Evolutionary conservation across 2,797 vertebrate genomes (phyloP).

Genomic region (Falco rusticolus): DNA sequence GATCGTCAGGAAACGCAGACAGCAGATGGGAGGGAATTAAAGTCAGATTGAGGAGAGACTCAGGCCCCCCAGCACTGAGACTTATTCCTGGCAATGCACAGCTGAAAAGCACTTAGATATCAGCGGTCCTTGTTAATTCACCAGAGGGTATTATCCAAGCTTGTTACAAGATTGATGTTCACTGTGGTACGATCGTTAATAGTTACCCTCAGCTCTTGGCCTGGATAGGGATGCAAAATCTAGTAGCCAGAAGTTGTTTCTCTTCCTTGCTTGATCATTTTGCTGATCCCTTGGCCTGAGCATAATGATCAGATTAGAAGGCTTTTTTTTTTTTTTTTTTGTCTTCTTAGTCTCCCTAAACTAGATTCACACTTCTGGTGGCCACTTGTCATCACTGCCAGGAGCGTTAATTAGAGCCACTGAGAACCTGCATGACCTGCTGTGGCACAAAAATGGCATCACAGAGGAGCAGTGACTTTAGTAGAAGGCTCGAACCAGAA

Average conservation of each 20-base stretch:
- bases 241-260: slow-evolving; percentile 41
- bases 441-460: not conserved
- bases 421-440: slow-evolving; percentile 26
- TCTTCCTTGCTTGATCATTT: slow-evolving; percentile 35
- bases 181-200: not conserved
- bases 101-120: slow-evolving; percentile 60
- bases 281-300: slow-evolving; percentile 30
- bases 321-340: not conserved
- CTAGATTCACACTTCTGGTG: slow-evolving; percentile 13
- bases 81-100: slow-evolving; percentile 51
- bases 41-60: slow-evolving; percentile 67
- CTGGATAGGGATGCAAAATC: not conserved
- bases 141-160: slow-evolving; percentile 55
- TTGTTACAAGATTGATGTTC: slow-evolving; percentile 58
- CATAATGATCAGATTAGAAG: slow-evolving; percentile 28
- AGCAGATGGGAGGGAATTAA: slow-evolving; percentile 81
- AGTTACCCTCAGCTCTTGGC: slow-evolving; percentile 10
- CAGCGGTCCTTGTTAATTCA: slow-evolving; percentile 46
- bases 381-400: not conserved
- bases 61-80: slow-evolving; percentile 58
- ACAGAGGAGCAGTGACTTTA: not conserved
- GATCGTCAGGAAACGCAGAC: slow-evolving; percentile 69
- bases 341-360: slow-evolving; percentile 6
- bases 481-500: not conserved
- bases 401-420: slow-evolving; percentile 1